A percentile compares a stretch with the other conserved stretches of the same genome.
phyloP scores from a whole-genome alignment of 2,113 vertebrate species.

The Macrotus californicus region DNA sequence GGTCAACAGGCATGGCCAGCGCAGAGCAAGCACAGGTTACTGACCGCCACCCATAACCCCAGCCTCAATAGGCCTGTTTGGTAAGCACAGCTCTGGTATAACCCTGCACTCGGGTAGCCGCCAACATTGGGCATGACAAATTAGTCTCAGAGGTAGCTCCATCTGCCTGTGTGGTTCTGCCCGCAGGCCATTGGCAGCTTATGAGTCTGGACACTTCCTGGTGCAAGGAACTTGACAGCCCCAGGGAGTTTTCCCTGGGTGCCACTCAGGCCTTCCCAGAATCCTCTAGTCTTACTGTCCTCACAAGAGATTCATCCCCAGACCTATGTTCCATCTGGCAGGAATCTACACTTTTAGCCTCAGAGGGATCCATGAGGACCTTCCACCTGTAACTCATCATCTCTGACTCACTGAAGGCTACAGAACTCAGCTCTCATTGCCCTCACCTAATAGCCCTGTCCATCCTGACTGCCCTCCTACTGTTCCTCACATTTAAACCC shows the following conservation, averaged over 20 bases:
- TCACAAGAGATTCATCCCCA: neutral
- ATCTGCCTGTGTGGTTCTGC: neutral
- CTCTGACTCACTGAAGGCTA: neutral
- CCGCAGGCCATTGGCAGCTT: neutral
- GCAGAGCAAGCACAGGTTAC: neutral
- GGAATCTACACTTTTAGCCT: neutral
- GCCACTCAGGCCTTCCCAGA: neutral
- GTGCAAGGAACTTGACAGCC: neutral
- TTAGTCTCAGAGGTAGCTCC: neutral
- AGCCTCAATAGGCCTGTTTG: accelerated
- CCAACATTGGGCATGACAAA: accelerated
- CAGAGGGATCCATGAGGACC: neutral
- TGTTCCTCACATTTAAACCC: neutral
- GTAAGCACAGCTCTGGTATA: accelerated
- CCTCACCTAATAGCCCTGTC: neutral
- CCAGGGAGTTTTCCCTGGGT: neutral
- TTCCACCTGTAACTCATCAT: neutral
- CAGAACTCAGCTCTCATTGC: neutral
- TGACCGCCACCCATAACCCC: neutral
- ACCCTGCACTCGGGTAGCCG: accelerated
- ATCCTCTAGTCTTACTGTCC: neutral
- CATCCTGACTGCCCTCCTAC: neutral
- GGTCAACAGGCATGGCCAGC: neutral
- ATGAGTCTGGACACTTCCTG: neutral
- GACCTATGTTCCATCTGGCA: neutral